These are phyloP conservation scores for Patiria miniata DNA, from an alignment of 35 echinoderm and acorn worm species.

Conservation along the genomic window DNA sequence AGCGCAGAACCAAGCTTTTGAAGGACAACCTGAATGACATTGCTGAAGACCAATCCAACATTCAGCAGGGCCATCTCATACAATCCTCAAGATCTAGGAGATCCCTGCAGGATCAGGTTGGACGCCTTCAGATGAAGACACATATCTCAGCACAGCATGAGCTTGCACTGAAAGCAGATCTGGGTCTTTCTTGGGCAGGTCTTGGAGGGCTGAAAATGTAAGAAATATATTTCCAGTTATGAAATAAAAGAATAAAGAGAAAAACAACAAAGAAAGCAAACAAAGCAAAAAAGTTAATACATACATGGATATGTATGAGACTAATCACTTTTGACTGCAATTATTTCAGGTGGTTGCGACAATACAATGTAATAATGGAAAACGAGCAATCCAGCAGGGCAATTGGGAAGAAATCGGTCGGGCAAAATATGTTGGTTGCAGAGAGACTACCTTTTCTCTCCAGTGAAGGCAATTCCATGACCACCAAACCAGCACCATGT, in stretches of 20 bases:
- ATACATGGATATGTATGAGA: no score
- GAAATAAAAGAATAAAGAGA: not conserved
- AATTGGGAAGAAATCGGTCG: not conserved
- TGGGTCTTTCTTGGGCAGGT: not conserved
- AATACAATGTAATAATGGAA: not conserved
- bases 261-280: not conserved
- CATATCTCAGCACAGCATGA: not conserved
- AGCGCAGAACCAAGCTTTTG: not conserved
- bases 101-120: not conserved
- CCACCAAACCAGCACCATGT: constrained; percentile 14
- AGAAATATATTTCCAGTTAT: not conserved
- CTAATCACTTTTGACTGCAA: not conserved
- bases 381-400: not conserved
- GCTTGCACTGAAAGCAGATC: not conserved
- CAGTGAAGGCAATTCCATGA: not conserved
- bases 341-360: constrained; percentile 3
- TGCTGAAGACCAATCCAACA: not conserved
- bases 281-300: no score
- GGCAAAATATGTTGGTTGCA: not conserved
- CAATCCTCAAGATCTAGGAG: not conserved
- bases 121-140: not conserved
- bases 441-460: constrained; percentile 1
- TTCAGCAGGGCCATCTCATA: not conserved
- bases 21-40: not conserved
- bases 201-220: not conserved